Conservation (phyloP, 23 tunicate genomes). For the Styela clava region DNA sequence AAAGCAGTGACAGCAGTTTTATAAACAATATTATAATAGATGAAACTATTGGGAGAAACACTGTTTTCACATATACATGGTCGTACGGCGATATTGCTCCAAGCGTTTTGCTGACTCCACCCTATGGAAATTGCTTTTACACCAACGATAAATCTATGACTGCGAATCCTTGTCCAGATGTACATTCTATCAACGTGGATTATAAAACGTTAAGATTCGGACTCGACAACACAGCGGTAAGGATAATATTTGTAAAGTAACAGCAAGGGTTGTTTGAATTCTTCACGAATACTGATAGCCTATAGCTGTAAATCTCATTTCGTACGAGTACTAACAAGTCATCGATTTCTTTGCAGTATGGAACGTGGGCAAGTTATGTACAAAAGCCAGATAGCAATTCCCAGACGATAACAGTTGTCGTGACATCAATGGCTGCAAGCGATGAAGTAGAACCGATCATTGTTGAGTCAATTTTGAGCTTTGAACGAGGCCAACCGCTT, state of each 20-base stretch:
- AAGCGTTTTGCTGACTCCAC: background rate
- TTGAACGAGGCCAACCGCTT: constrained; percentile 10
- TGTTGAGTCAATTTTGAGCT: constrained; percentile 36
- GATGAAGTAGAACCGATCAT: constrained; percentile 25
- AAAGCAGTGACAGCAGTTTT: too few species aligned
- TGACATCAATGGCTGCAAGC: constrained; percentile 52
- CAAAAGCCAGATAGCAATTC: background rate
- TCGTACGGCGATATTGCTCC: constrained; percentile 4
- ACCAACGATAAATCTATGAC: background rate
- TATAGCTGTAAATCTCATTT: background rate
- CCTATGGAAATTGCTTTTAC: background rate
- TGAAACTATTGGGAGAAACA: constrained; percentile 46
- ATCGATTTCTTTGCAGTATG: constrained; percentile 8
- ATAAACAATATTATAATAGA: constrained; percentile 28
- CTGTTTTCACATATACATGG: constrained; percentile 42
- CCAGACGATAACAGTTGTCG: constrained; percentile 20
- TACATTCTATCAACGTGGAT: background rate
- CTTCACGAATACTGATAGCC: background rate
- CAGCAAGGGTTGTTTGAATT: background rate
- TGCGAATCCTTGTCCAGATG: background rate
- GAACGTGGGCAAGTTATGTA: constrained; percentile 32
- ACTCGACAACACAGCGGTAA: too few species aligned
- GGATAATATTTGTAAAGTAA: too few species aligned
- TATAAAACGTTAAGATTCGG: background rate
- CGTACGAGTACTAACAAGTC: background rate